These are phyloP conservation scores for Drosophila micromelanica DNA, from an alignment of 1,140 invertebrate species.

Conservation along the genomic window DNA sequence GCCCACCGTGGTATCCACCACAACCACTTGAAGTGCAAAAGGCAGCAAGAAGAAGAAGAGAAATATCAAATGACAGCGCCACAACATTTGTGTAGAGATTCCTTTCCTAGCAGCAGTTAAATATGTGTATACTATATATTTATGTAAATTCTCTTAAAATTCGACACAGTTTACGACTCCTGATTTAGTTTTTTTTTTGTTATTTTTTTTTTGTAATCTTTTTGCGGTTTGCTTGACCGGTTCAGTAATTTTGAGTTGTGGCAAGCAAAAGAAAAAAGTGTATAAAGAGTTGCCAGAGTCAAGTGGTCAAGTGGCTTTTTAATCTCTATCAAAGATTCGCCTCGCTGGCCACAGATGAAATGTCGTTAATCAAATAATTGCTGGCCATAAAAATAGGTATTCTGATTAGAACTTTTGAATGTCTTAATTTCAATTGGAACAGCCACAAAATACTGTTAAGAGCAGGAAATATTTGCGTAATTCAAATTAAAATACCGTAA, in stretches of 20 bases:
- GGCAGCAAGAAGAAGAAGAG: constrained; percentile 28
- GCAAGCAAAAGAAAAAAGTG: constrained; percentile 6
- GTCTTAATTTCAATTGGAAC: not conserved
- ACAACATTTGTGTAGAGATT: constrained; percentile 4
- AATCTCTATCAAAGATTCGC: constrained; percentile 3
- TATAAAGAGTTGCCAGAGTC: not conserved
- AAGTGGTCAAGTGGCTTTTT: constrained; percentile 42
- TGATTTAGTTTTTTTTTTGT: constrained; percentile 9
- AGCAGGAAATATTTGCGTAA: constrained; percentile 60
- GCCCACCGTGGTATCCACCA: not conserved
- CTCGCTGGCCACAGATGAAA: not conserved
- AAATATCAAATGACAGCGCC: constrained; percentile 57
- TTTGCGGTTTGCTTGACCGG: constrained; percentile 28
- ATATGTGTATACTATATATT: constrained; percentile 8
- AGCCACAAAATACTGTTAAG: not conserved
- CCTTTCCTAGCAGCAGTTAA: constrained; percentile 10
- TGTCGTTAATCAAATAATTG: constrained; percentile 16
- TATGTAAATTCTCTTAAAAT: constrained; percentile 23
- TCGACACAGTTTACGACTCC: constrained; percentile 21
- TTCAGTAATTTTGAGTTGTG: constrained; percentile 34
- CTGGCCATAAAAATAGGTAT: not conserved
- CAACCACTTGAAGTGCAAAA: constrained; percentile 45
- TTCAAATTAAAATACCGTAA: constrained; percentile 38
- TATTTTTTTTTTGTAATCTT: not conserved
- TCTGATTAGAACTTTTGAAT: not conserved